These are phyloP conservation scores for Tanaodytes sp. DNA, from an alignment of 2,888 invertebrate species.

Conservation along the genomic window DNA sequence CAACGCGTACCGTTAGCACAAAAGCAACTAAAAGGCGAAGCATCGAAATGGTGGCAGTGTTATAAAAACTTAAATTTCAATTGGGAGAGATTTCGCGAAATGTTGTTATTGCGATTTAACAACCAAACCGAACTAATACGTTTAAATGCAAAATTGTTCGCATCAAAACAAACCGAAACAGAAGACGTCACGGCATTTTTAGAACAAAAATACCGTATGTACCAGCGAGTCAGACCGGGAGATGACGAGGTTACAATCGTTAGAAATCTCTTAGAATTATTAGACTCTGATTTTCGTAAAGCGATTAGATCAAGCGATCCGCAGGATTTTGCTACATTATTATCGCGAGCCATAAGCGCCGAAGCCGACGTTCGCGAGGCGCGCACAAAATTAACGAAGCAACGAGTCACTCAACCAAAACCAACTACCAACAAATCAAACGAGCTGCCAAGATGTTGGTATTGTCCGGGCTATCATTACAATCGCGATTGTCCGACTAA, in stretches of 20 bases:
- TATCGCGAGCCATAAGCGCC: slow-evolving; percentile 1
- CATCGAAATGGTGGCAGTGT: slow-evolving; percentile 27
- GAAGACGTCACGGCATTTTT: slow-evolving; percentile 11
- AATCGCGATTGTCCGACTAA: not conserved
- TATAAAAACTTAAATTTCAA: slow-evolving; percentile 8
- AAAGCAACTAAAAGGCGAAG: not conserved
- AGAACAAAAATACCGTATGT: slow-evolving; percentile 8
- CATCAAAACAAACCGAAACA: slow-evolving; percentile 1
- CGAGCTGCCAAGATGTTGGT: not conserved
- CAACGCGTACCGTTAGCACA: not conserved
- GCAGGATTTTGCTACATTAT: slow-evolving; percentile 1
- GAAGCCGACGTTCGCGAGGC: not conserved
- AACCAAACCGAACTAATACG: slow-evolving; percentile 1
- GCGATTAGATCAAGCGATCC: slow-evolving; percentile 5
- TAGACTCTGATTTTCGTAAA: not conserved
- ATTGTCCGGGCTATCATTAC: not conserved
- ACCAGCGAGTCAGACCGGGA: not conserved
- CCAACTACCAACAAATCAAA: not conserved
- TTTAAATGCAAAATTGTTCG: slow-evolving; percentile 13
- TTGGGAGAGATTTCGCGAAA: slow-evolving; percentile 17
- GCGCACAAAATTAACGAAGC: not conserved
- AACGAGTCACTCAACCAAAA: not conserved
- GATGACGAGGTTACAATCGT: slow-evolving; percentile 4
- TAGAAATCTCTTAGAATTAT: not conserved
- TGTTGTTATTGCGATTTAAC: slow-evolving; percentile 4